Evolutionary conservation across 2,888 invertebrate species (phyloP), one percentile per base, ranked within the genome.

Genomic region (Tiliacea citrago): DNA sequence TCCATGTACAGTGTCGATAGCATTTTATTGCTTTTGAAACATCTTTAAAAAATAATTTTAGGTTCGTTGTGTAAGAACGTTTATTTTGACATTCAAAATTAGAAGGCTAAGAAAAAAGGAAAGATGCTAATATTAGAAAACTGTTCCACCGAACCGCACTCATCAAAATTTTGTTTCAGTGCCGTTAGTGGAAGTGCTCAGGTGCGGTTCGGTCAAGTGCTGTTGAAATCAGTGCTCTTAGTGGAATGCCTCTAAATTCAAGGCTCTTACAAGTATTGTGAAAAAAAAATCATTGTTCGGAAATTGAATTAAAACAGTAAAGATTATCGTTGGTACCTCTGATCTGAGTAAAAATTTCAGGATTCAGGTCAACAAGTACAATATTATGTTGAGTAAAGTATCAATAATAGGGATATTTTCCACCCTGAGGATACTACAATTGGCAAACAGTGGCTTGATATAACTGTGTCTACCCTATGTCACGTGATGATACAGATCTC

Each of bases 1-100:
- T 74, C 24, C 63, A 42, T 77, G 85, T 79, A 78, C 42, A 10
- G 45, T 77, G 73, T 76, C 73, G 61, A 86, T 77, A 68, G 29
- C 9, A 60, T 77, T 77, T 82, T 77, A 78, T 84, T 75, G 67
- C 60, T 73, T 68, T 68, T 75, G 49, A 60, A 70, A 75, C 69
- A 68, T 29, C 21, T 66, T 58, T 67, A 55, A 58, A 45, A 57
- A 75, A 45, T 68, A 35, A 57, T 68, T 61, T 79, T 58, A 24
- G 45, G 49, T 21, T 51, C 35, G 7, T 74, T 73, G 21, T 0
- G 53, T 13, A 74, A 62, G 18, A 21, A 16, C 0, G 16, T 62
- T 21, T 58, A 21, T 51, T 70, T 35, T 1, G 13, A 45, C 3
- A 13, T 29, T 75, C 7, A 13, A 29, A 8, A 16, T 75, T 73